Percentiles rank a stretch among this genome's conserved stretches.
phyloP scores from a whole-genome alignment of 2,888 invertebrate genomes.

The Acrobasis suavella region DNA sequence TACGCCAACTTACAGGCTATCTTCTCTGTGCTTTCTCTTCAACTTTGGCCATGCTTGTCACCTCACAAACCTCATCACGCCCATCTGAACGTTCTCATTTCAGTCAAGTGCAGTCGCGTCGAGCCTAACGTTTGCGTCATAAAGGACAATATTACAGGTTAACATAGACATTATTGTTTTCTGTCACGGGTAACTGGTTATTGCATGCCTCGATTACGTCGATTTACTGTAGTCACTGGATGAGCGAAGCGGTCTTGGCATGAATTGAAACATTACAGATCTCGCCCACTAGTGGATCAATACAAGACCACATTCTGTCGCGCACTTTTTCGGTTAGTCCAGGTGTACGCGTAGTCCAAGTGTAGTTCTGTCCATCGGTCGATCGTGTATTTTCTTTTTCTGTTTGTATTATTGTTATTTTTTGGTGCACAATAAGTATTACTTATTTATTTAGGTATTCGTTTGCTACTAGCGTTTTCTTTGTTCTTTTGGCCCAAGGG shows the following conservation, averaged over 20 bases:
- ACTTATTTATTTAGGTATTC: no score
- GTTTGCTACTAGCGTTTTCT: no score
- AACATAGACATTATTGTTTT: slow-evolving; percentile 40
- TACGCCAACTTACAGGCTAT: slow-evolving; percentile 30
- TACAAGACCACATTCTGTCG: no score
- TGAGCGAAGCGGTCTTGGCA: slow-evolving; percentile 30
- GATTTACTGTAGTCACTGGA: slow-evolving; percentile 23
- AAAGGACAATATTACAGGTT: slow-evolving; percentile 60
- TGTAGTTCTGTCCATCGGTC: no score
- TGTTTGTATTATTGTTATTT: no score
- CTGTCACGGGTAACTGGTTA: slow-evolving; percentile 46
- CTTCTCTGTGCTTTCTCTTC: slow-evolving; percentile 38
- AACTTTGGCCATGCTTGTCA: slow-evolving; percentile 44
- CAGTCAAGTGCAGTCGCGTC: slow-evolving; percentile 60
- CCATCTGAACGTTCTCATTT: slow-evolving; percentile 58
- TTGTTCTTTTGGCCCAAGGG: no score
- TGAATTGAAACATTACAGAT: not conserved
- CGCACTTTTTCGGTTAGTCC: no score
- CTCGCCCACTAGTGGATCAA: no score
- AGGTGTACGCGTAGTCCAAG: no score
- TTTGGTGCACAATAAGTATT: no score
- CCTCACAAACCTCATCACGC: slow-evolving; percentile 43
- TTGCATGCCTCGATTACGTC: slow-evolving; percentile 37
- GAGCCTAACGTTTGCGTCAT: slow-evolving; percentile 60
- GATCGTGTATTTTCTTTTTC: no score